A percentile compares a stretch with the other conserved stretches of the same genome.
These are phyloP conservation scores for Ageneiosus marmoratus DNA, from an alignment of 2,113 vertebrate species.

Conservation along the genomic window DNA sequence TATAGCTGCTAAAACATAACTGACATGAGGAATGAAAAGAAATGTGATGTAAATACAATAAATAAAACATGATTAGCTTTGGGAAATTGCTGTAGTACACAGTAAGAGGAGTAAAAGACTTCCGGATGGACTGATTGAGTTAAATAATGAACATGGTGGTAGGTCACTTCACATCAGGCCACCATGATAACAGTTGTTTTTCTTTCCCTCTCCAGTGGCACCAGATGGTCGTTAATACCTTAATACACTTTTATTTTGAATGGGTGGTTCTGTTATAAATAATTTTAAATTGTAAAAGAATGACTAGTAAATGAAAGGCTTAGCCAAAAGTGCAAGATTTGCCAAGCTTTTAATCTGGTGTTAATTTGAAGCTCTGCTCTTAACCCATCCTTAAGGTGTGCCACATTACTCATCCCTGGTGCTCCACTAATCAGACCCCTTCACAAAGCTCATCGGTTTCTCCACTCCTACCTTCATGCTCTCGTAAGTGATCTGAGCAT, in stretches of 20 bases:
- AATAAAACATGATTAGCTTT: background rate
- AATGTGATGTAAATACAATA: background rate
- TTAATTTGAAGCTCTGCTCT: background rate
- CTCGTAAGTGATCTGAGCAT: slow-evolving; percentile 41
- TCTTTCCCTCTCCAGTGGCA: background rate
- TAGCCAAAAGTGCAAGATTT: background rate
- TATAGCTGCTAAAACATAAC: background rate
- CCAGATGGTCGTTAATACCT: background rate
- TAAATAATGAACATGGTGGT: background rate
- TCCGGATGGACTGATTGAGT: background rate
- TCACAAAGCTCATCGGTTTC: slow-evolving; percentile 35
- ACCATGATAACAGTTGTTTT: background rate
- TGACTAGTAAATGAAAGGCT: background rate
- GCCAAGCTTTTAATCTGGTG: background rate
- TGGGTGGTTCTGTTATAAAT: background rate
- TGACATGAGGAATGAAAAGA: background rate
- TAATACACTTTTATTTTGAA: background rate
- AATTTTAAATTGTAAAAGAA: background rate
- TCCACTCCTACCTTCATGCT: slow-evolving; percentile 29
- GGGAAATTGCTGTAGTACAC: background rate
- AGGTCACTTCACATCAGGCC: background rate
- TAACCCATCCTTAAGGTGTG: background rate
- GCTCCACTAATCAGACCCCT: background rate
- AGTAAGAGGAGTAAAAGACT: background rate
- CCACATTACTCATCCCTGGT: background rate